These are phyloP conservation scores for Unio delphinus DNA, from an alignment of 2,888 invertebrate genomes.

Conservation along the genomic window DNA sequence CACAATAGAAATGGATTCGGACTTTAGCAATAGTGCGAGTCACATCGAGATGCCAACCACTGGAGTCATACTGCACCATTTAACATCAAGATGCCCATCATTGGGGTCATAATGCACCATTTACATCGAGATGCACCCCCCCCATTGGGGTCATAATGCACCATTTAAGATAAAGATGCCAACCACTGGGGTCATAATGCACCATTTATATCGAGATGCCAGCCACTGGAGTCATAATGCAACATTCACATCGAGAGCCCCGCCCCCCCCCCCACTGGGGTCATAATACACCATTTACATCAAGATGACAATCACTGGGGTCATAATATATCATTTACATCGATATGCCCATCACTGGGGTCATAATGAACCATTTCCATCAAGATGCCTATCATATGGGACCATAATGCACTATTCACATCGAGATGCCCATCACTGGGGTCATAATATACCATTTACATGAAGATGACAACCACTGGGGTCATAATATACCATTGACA, in stretches of 20 bases:
- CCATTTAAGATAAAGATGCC: constrained; percentile 4
- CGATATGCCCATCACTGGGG: constrained; percentile 6
- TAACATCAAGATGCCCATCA: constrained; percentile 8
- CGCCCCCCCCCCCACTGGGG: background rate
- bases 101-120: constrained; percentile 6
- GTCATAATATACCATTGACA: constrained; percentile 6
- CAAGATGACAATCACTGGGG: constrained; percentile 6
- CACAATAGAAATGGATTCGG: constrained; percentile 13
- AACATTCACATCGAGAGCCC: constrained; percentile 7
- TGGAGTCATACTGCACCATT: constrained; percentile 5
- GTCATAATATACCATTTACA: constrained; percentile 6
- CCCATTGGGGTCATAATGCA: constrained; percentile 4
- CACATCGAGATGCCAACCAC: constrained; percentile 8
- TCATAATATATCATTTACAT: constrained; percentile 8
- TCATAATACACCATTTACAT: constrained; percentile 8
- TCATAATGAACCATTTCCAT: constrained; percentile 6
- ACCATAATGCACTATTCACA: constrained; percentile 7
- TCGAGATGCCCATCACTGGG: constrained; percentile 8
- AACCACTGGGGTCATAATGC: constrained; percentile 6
- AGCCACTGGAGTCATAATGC: constrained; percentile 5
- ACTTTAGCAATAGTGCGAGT: constrained; percentile 9
- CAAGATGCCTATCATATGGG: constrained; percentile 6
- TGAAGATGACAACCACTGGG: constrained; percentile 7
- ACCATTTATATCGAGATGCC: constrained; percentile 6
- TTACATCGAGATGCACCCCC: constrained; percentile 8